Evolutionary conservation across 2,888 invertebrate species (phyloP), one percentile per base, ranked within the genome.

Genomic region (Aspidiotus rigidus): DNA sequence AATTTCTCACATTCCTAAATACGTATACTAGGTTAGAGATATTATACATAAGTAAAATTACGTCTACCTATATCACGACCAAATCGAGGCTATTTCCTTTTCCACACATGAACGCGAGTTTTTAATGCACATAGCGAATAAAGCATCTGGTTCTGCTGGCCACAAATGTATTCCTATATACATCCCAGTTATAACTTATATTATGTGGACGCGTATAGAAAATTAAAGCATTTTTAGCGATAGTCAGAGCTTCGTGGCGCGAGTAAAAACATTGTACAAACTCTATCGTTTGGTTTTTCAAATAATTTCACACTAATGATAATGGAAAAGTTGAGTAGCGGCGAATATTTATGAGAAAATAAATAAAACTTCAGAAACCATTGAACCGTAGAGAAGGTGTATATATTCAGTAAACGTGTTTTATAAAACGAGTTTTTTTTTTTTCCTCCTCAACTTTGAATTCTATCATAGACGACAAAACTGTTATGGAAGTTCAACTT

Each of bases 221-320:
- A 49, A 49, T 49, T 49, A 49, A 49, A 49, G 11, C 49, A 49
- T 49, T 49, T 49, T 49, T n/a, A 49, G 49, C 49, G 49, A 28
- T 28, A 28, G 28, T 28, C 28, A 28, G 28, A n/a, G n/a, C 49
- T 3, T 49, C 11, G 49, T 49, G n/a, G 11, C 49, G 28, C 28
- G 28, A 28, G 28, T 28, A 28, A 28, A 28, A 28, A 49, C 49
- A 49, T 49, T 49, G 49, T 49, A 49, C n/a, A n/a, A 49, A 49
- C 49, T 49, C 11, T 49, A 49, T 49, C 49, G 49, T n/a, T 11
- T 49, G n/a, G 49, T 13, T 49, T 49, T 49, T 49, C 28, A 49
- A 49, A 49, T 49, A 49, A 49, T 49, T 49, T 49, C 49, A 49
- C 49, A 49, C 49, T 49, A 49, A 49, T 49, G 49, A 49, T 49